A percentile compares a stretch with the other conserved stretches of the same genome.
Evolutionary conservation across 1,140 invertebrate genomes (phyloP).

Genomic region (Drosophila triauraria): DNA sequence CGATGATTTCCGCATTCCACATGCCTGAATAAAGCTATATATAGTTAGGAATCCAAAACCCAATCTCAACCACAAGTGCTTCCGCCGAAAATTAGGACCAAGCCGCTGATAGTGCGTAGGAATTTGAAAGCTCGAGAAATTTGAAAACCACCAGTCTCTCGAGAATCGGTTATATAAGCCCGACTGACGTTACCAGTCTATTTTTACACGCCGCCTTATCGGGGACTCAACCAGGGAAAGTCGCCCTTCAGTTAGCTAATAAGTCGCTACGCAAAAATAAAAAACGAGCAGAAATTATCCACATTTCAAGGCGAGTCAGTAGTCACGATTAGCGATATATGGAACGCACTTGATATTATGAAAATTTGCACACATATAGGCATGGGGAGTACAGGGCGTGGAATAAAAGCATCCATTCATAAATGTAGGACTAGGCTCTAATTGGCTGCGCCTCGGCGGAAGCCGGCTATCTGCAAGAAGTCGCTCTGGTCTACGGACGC

Average conservation of each 20-base stretch:
- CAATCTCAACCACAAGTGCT: slow-evolving; percentile 39
- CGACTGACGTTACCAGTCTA: slow-evolving; percentile 23
- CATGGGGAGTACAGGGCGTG: slow-evolving; percentile 9
- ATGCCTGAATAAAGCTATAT: slow-evolving; percentile 1
- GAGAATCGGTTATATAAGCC: slow-evolving; percentile 25
- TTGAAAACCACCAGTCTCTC: background rate
- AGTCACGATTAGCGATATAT: slow-evolving; percentile 25
- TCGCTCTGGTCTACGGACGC: slow-evolving; percentile 39
- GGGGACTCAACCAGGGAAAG: slow-evolving; percentile 42
- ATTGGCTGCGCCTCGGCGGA: slow-evolving; percentile 64
- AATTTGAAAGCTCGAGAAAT: slow-evolving; percentile 6
- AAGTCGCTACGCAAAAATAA: slow-evolving; percentile 39
- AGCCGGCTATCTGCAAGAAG: slow-evolving; percentile 68
- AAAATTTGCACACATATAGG: slow-evolving; percentile 29
- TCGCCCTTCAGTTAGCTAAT: slow-evolving; percentile 60
- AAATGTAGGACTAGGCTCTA: slow-evolving; percentile 57
- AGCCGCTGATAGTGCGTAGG: slow-evolving; percentile 11
- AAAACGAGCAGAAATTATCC: slow-evolving; percentile 29
- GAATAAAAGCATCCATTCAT: slow-evolving; percentile 67
- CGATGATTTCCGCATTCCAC: slow-evolving; percentile 70
- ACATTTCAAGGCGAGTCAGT: slow-evolving; percentile 59
- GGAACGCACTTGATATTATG: slow-evolving; percentile 37
- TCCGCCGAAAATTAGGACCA: slow-evolving; percentile 20
- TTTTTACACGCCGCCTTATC: slow-evolving; percentile 51
- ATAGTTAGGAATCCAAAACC: slow-evolving; percentile 10